phyloP scores from a whole-genome alignment of 2,888 invertebrate genomes.

The Drosophila prolongata region DNA sequence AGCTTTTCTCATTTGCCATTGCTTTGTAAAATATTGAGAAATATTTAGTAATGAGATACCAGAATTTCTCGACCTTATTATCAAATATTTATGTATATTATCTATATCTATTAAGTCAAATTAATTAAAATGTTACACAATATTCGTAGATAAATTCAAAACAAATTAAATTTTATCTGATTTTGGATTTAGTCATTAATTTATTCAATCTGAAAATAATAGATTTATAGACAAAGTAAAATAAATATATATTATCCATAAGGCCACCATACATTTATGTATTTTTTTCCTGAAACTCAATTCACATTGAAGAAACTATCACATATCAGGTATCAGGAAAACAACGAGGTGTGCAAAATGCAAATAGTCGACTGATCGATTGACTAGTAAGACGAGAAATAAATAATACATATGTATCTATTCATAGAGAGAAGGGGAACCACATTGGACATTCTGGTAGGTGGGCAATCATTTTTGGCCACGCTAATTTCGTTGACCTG shows the following conservation, averaged over 20 bases:
- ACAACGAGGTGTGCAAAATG: constrained; percentile 74
- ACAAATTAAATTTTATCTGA: not conserved
- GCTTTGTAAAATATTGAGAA: not conserved
- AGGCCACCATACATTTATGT: no score
- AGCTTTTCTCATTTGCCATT: no score
- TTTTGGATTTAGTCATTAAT: not conserved
- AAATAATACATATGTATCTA: not conserved
- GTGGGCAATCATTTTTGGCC: constrained; percentile 67
- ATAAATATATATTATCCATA: not conserved
- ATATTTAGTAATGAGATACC: no score
- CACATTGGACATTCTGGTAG: constrained; percentile 38
- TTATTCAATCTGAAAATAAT: not conserved
- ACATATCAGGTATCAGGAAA: constrained; percentile 1
- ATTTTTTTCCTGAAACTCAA: not conserved
- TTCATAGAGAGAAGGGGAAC: constrained; percentile 52
- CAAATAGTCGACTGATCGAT: constrained; percentile 54
- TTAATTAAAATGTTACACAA: no score
- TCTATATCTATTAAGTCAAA: no score
- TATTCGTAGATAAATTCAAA: not conserved
- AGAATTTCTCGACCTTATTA: no score
- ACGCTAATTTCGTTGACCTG: constrained; percentile 79
- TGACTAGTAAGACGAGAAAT: constrained; percentile 37
- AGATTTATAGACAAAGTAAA: no score
- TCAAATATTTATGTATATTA: no score
- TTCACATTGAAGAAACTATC: not conserved